Evolutionary conservation across 2,888 invertebrate species (phyloP).

Genomic region (Cryptocephalus moraei): DNA sequence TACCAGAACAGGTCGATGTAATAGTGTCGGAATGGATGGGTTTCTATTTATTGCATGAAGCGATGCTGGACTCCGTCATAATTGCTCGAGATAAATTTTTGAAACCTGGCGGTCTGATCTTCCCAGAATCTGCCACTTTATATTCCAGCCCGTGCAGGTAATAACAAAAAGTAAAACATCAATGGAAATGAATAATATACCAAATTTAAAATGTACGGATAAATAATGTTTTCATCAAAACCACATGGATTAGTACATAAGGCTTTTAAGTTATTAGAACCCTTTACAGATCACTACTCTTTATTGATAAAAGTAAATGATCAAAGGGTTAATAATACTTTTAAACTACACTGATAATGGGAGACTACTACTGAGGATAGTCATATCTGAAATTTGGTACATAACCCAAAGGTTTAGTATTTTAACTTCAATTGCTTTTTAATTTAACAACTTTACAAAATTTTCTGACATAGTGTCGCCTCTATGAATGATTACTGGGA

Average conservation of each 20-base stretch:
- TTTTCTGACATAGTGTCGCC: no score
- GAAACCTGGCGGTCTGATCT: slow-evolving; percentile 59
- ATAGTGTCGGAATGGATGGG: slow-evolving; percentile 99
- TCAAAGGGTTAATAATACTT: no score
- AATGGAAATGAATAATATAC: background rate
- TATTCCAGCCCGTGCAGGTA: slow-evolving; percentile 49
- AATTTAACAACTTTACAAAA: slow-evolving; percentile 21
- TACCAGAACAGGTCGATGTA: slow-evolving; percentile 70
- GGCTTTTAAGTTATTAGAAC: no score
- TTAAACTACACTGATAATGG: no score
- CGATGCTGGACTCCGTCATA: slow-evolving; percentile 87
- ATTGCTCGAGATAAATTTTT: slow-evolving; percentile 73
- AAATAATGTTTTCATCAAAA: background rate
- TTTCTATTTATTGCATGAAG: slow-evolving; percentile 88
- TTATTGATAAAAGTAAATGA: no score
- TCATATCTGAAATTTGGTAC: no score
- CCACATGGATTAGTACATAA: no score
- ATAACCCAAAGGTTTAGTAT: no score
- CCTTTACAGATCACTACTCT: no score
- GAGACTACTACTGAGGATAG: no score
- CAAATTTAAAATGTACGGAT: background rate
- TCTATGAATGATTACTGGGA: slow-evolving; percentile 64
- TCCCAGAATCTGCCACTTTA: slow-evolving; percentile 64
- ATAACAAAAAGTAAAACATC: background rate
- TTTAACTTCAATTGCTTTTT: background rate